phyloP scores from a whole-genome alignment of 2,888 invertebrate genomes.

The Tribolium freemani region DNA sequence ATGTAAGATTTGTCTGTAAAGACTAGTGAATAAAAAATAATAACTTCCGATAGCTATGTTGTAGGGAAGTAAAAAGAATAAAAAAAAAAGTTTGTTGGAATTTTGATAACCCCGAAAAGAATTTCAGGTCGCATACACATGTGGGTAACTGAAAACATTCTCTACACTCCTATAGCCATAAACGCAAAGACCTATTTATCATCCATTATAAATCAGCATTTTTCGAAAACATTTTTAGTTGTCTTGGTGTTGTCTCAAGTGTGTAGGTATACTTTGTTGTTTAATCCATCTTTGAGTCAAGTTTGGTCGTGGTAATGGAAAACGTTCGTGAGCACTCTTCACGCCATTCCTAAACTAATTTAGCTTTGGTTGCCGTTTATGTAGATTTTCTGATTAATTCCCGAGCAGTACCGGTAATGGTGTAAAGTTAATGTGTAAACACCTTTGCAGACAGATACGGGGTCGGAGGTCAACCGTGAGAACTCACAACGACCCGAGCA shows the following conservation, averaged over 20 bases:
- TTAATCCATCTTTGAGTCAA: slow-evolving; percentile 20
- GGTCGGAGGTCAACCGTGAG: slow-evolving; percentile 62
- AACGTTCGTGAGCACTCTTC: slow-evolving; percentile 27
- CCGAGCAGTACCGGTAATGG: slow-evolving; percentile 51
- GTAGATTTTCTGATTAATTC: slow-evolving; percentile 59
- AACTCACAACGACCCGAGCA: slow-evolving; percentile 60
- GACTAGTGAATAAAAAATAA: no score
- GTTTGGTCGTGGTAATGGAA: slow-evolving; percentile 41
- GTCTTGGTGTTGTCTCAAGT: background rate
- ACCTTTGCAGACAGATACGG: slow-evolving; percentile 59
- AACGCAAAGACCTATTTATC: background rate
- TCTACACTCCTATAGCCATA: background rate
- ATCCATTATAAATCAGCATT: background rate
- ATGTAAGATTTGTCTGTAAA: no score
- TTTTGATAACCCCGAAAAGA: background rate
- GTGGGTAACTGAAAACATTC: background rate
- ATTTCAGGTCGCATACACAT: background rate
- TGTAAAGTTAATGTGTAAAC: slow-evolving; percentile 63
- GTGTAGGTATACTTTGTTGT: background rate
- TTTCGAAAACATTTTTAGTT: background rate
- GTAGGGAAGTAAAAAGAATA: no score
- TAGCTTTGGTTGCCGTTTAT: slow-evolving; percentile 45
- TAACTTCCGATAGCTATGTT: no score
- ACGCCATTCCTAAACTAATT: slow-evolving; percentile 42
- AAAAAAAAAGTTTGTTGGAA: background rate